Evolutionary conservation across 2,888 invertebrate species (phyloP).

Genomic region (Drosophila putrida): DNA sequence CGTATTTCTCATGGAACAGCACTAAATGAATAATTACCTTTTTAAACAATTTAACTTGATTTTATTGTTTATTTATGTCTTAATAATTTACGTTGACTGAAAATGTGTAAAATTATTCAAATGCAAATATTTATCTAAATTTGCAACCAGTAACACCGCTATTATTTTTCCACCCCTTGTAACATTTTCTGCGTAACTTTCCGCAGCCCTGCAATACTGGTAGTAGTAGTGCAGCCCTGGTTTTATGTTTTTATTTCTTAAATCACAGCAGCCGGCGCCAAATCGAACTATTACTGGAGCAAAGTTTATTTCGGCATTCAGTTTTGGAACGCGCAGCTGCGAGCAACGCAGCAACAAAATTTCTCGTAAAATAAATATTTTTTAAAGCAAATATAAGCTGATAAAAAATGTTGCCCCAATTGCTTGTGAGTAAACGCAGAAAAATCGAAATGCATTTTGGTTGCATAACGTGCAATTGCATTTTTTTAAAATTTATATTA

Average conservation of each 20-base stretch:
- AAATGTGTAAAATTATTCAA: not conserved
- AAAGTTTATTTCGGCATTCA: slow-evolving; percentile 4
- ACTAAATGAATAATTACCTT: not conserved
- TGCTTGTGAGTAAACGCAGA: slow-evolving; percentile 35
- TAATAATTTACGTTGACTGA: not conserved
- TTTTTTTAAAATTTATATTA: not conserved
- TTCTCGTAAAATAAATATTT: slow-evolving; percentile 17
- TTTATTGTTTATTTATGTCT: not conserved
- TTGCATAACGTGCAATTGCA: slow-evolving; percentile 26
- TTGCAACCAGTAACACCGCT: not conserved
- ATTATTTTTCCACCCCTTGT: slow-evolving; percentile 4
- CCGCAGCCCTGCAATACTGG: slow-evolving; percentile 21
- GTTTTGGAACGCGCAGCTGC: slow-evolving; percentile 5
- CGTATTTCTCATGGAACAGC: not conserved
- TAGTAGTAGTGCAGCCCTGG: slow-evolving; percentile 17
- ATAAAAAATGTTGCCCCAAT: slow-evolving; percentile 34
- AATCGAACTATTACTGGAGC: slow-evolving; percentile 1
- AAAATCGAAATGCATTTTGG: not conserved
- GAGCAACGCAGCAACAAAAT: slow-evolving; percentile 32
- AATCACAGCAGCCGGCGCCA: slow-evolving; percentile 49
- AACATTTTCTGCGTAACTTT: rapidly evolving
- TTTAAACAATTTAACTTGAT: not conserved
- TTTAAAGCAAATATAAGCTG: slow-evolving; percentile 1
- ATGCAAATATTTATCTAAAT: not conserved
- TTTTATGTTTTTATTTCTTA: not conserved